phyloP scores from a whole-genome alignment of 1,140 invertebrate genomes.

The Cheumatopsyche charites region DNA sequence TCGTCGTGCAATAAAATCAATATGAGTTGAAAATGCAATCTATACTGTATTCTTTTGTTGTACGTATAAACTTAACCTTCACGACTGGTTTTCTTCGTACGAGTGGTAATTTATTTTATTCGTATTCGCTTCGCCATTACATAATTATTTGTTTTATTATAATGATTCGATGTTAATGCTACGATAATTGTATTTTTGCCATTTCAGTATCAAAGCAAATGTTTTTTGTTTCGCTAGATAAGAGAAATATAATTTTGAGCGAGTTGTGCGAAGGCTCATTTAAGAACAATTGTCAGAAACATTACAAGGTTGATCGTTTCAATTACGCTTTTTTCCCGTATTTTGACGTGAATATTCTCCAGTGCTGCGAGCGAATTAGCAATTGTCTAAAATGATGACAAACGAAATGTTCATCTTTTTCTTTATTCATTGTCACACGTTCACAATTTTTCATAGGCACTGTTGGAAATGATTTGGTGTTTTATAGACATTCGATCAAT shows the following conservation, averaged over 20 bases:
- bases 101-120: background rate
- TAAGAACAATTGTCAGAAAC: background rate
- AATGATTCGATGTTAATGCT: background rate
- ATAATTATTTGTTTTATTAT: conserved; percentile 6
- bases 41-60: too few relatives aligned
- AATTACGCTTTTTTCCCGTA: conserved; percentile 1
- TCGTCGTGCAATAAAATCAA: too few relatives aligned
- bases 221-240: background rate
- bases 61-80: conserved; percentile 7
- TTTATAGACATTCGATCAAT: background rate
- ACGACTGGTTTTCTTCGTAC: background rate
- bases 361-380: background rate
- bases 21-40: too few relatives aligned
- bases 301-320: conserved; percentile 21
- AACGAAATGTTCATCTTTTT: too few relatives aligned
- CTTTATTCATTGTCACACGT: background rate
- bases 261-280: background rate
- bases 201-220: too few relatives aligned
- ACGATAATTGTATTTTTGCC: background rate
- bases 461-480: background rate
- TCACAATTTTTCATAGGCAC: background rate
- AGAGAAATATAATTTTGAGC: background rate
- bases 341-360: background rate
- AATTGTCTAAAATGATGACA: conserved; percentile 15
- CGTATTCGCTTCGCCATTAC: background rate